A percentile compares a stretch with the other conserved stretches of the same genome.
Conservation (phyloP, 2,888 invertebrate genomes). For the Orchesellides sinensis region DNA sequence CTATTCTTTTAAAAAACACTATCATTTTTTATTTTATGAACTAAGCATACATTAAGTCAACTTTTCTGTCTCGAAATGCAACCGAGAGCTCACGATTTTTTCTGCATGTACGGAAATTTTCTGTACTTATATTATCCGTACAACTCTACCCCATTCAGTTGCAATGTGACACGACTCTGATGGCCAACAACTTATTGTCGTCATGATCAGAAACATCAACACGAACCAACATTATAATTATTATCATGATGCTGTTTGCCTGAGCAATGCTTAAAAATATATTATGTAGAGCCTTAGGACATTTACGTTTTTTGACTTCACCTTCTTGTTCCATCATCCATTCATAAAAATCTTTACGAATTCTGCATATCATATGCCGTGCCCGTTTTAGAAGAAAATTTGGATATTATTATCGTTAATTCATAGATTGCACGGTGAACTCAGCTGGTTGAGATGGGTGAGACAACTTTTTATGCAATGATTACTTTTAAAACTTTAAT, state of each 20-base stretch:
- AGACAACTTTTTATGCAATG: constrained; percentile 20
- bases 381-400: constrained; percentile 32
- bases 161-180: neutral
- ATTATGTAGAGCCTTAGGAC: constrained; percentile 26
- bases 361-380: constrained; percentile 14
- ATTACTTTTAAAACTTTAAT: no score
- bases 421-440: neutral
- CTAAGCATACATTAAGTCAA: neutral
- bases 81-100: no score
- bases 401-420: constrained; percentile 10
- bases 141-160: neutral
- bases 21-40: neutral
- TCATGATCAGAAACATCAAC: constrained; percentile 20
- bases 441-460: constrained; percentile 10
- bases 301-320: constrained; percentile 21
- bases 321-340: constrained; percentile 29
- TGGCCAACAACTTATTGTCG: constrained; percentile 1
- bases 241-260: constrained; percentile 2
- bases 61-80: neutral
- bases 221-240: neutral
- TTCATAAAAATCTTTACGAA: constrained; percentile 48
- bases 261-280: constrained; percentile 43
- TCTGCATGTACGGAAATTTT: neutral
- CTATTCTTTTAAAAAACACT: no score
- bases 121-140: neutral